Evolutionary conservation across 1,140 invertebrate genomes (phyloP).

Genomic region (Drosophila punjabiensis): DNA sequence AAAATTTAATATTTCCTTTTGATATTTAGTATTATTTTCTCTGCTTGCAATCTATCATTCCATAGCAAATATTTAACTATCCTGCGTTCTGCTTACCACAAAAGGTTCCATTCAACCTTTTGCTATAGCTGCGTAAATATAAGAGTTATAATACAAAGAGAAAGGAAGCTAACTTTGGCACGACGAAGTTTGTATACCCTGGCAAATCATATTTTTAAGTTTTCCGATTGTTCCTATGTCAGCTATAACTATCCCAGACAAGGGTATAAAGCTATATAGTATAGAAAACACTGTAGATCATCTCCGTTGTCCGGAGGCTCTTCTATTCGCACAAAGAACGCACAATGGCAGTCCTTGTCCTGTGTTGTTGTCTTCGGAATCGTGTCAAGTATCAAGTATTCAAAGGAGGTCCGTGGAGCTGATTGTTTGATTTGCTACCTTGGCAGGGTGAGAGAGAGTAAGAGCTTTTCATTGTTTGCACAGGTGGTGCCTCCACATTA

Average conservation of each 20-base stretch:
- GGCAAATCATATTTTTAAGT: too few species aligned
- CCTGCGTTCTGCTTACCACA: constrained; percentile 38
- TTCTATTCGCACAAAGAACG: constrained; percentile 42
- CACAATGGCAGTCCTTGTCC: constrained; percentile 78
- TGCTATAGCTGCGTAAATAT: constrained; percentile 21
- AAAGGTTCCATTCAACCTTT: constrained; percentile 61
- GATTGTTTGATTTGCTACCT: constrained; percentile 68
- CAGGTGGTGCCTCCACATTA: constrained; percentile 57
- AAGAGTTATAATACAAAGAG: not conserved
- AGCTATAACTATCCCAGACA: too few species aligned
- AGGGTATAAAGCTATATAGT: constrained; percentile 4
- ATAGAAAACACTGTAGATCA: constrained; percentile 31
- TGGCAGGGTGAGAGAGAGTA: constrained; percentile 19
- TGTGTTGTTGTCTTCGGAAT: constrained; percentile 49
- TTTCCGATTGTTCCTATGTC: too few species aligned
- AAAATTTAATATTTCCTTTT: too few species aligned
- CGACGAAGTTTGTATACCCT: too few species aligned
- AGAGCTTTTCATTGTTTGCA: constrained; percentile 76
- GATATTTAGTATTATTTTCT: not conserved
- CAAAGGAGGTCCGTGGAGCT: constrained; percentile 34
- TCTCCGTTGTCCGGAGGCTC: constrained; percentile 17
- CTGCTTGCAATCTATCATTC: constrained; percentile 22
- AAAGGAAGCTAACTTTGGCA: too few species aligned
- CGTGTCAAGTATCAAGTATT: constrained; percentile 77
- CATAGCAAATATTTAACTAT: constrained; percentile 64